phyloP scores from a whole-genome alignment of 1,140 invertebrate genomes.

The Prorops nasuta region DNA sequence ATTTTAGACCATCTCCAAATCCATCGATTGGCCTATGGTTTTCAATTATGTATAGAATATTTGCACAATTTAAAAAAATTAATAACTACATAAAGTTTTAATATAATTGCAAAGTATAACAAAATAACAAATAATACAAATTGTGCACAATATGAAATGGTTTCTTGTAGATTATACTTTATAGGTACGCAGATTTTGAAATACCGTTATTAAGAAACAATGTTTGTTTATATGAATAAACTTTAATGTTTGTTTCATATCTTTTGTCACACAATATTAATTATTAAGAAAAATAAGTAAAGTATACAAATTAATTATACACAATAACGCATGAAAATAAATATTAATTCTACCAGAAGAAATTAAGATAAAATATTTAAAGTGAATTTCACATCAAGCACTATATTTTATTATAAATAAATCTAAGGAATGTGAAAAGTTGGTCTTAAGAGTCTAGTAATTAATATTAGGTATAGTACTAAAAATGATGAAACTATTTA shows the following conservation, averaged over 20 bases:
- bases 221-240: not conserved
- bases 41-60: slow-evolving; percentile 32
- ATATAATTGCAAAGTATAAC: slow-evolving; percentile 17
- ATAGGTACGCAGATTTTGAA: not conserved
- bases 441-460: too few species aligned
- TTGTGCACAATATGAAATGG: slow-evolving; percentile 33
- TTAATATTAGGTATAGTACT: too few species aligned
- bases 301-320: not conserved
- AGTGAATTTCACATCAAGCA: too few species aligned
- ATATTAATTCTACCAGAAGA: too few species aligned
- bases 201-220: not conserved
- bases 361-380: too few species aligned
- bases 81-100: slow-evolving; percentile 18
- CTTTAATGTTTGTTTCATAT: not conserved
- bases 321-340: too few species aligned
- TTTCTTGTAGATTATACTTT: slow-evolving; percentile 17
- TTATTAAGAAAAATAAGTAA: not conserved
- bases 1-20: too few species aligned
- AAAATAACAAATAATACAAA: slow-evolving; percentile 23
- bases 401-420: too few species aligned
- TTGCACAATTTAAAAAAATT: slow-evolving; percentile 33
- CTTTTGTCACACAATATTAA: not conserved
- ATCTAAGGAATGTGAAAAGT: too few species aligned
- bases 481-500: too few species aligned
- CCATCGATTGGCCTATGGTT: slow-evolving; percentile 25